phyloP scores from a whole-genome alignment of 2,888 invertebrate genomes.

The Aspidiotus destructor region DNA sequence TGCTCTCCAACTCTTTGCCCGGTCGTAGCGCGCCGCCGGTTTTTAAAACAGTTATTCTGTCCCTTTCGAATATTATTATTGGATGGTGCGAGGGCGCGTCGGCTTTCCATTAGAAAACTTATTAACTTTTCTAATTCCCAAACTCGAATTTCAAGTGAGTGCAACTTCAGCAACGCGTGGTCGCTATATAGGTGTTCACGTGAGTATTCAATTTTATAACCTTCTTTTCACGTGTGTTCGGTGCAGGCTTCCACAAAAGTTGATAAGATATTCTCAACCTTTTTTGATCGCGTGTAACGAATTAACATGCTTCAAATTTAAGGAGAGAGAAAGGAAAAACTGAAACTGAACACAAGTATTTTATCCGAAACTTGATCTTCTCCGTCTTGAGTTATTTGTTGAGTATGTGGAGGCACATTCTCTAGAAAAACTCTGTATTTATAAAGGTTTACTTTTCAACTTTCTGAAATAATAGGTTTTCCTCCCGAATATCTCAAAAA shows the following conservation, averaged over 20 bases:
- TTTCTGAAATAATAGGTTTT: too few relatives aligned
- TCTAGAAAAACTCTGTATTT: too few relatives aligned
- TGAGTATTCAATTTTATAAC: conserved; percentile 4
- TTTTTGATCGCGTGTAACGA: not conserved
- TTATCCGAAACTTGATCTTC: too few relatives aligned
- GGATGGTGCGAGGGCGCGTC: not conserved
- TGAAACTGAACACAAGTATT: too few relatives aligned
- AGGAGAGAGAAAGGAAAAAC: too few relatives aligned
- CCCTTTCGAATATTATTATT: not conserved
- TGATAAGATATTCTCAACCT: not conserved
- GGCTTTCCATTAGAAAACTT: conserved; percentile 9
- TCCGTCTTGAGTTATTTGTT: too few relatives aligned
- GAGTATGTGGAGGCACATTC: too few relatives aligned
- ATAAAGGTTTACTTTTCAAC: too few relatives aligned
- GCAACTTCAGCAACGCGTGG: not conserved
- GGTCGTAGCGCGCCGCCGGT: not conserved
- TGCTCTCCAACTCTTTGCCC: conserved; percentile 5
- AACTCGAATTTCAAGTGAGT: conserved; percentile 4
- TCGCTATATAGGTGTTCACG: not conserved
- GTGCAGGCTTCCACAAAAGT: not conserved
- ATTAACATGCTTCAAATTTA: too few relatives aligned
- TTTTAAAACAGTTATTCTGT: not conserved
- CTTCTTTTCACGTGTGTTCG: not conserved
- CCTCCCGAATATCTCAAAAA: too few relatives aligned
- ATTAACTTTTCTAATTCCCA: conserved; percentile 7